These are phyloP conservation scores for Gonioctena quinquepunctata DNA, from an alignment of 1,140 invertebrate species.

Conservation along the genomic window DNA sequence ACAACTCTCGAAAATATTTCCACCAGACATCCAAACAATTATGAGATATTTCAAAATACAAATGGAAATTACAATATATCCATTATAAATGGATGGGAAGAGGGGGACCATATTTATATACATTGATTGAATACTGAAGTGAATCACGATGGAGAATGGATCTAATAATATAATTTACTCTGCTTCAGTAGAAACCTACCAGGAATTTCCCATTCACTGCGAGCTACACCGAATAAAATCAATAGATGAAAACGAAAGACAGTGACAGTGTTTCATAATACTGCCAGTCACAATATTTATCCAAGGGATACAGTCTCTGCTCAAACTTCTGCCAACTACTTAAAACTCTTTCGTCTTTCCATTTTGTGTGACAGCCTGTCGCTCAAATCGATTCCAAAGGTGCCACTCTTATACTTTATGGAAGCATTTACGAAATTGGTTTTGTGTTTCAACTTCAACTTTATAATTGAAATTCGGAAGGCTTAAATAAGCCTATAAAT, in stretches of 20 bases:
- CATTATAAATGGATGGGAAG: too few species aligned
- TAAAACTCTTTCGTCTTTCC: constrained; percentile 55
- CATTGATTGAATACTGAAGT: too few species aligned
- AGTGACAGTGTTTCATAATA: constrained; percentile 41
- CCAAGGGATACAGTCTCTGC: constrained; percentile 41
- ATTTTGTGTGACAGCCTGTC: constrained; percentile 53
- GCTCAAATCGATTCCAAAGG: constrained; percentile 48
- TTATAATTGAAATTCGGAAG: neutral
- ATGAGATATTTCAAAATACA: too few species aligned
- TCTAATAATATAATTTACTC: too few species aligned
- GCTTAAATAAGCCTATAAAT: too few species aligned
- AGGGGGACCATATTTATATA: too few species aligned
- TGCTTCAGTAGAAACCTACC: too few species aligned
- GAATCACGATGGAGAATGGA: too few species aligned
- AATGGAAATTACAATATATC: too few species aligned
- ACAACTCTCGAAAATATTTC: too few species aligned
- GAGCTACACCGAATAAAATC: constrained; percentile 3
- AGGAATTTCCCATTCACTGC: neutral
- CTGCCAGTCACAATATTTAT: constrained; percentile 48
- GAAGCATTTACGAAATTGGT: constrained; percentile 44
- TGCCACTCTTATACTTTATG: constrained; percentile 37
- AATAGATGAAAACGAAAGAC: constrained; percentile 21
- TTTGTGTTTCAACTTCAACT: constrained; percentile 30
- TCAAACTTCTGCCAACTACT: constrained; percentile 53
- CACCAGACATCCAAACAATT: too few species aligned